Conservation (phyloP, 2,797 vertebrate species). For the Anguilla pacifica region DNA sequence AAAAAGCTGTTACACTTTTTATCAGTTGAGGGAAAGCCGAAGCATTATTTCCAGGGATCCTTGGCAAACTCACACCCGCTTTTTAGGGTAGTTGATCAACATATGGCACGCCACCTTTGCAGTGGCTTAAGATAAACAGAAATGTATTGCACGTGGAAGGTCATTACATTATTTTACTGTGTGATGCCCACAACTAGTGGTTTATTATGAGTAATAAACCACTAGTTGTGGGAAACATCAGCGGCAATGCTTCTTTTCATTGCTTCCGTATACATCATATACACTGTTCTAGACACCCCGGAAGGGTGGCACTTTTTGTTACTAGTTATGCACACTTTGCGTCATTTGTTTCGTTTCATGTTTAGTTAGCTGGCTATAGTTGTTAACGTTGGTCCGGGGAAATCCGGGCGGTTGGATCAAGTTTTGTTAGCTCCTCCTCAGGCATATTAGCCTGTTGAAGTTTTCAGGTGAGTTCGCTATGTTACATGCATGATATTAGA, state of each 20-base stretch:
- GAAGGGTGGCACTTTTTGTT: conserved; percentile 57
- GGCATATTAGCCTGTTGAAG: not conserved
- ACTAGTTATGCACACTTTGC: conserved; percentile 47
- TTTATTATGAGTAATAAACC: not conserved
- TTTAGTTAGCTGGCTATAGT: not conserved
- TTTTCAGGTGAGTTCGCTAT: not conserved
- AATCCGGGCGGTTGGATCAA: not conserved
- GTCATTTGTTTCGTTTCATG: conserved; percentile 21
- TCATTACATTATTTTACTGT: not conserved
- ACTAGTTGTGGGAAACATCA: not conserved
- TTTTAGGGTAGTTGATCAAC: not conserved
- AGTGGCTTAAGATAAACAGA: not conserved
- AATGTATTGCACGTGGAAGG: not conserved
- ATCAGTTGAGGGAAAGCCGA: too few species aligned
- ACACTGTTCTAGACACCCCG: conserved; percentile 44
- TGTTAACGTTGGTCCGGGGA: not conserved
- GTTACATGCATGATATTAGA: not conserved
- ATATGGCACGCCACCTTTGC: conserved; percentile 2
- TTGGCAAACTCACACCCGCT: not conserved
- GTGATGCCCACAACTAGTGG: too few species aligned
- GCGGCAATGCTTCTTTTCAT: not conserved
- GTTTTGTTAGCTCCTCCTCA: not conserved
- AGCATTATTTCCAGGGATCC: not conserved
- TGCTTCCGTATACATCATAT: conserved; percentile 47
- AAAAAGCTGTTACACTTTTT: too few species aligned